Base-by-base conservation (phyloP, 2,797 vertebrate genomes). In the Vireo griseus region DNA sequence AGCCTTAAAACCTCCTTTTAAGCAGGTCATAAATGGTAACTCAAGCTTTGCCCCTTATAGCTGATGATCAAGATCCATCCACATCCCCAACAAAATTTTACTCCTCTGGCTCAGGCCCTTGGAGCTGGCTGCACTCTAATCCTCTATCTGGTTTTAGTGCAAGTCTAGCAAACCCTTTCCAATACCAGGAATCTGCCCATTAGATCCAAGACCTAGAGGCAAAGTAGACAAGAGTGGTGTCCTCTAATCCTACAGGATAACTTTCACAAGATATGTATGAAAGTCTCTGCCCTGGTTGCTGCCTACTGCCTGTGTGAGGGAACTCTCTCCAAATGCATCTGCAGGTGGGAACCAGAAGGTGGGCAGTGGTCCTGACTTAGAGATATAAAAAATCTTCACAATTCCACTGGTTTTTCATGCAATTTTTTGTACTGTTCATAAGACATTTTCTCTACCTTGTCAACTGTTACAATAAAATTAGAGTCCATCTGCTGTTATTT, bases 321-420 rank as follows among this genome's bases (percentile, higher is more conserved):
- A 33, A 54, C 15, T 42, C 47, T 78, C 72, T 65, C 63, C 37
- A 55, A 20, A 7, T 6, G 3, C 0, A 0, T 10, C 9, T 26
- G 13, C 45, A 29, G 13, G 6, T 33, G n/a, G 47, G 40, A 90
- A 80, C 25, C 26, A 61, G 37, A 78, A 75, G 35, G 10, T 13
- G 13, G 17, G 42, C 24, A 77, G 11, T 16, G 8, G 3, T 22
- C 21, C 55, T 75, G 31, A 55, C 22, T 48, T 39, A 44, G 5
- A 78, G 28, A 39, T 16, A 31, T 45, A 37, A 24, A 78, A 69
- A 69, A 42, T 25, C 17, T 29, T 59, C 44, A 29, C 28, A 18
- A 7, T 66, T 62, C 20, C 48, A 26, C 20, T 47, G 17, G 4
- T 26, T 79, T 91, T 69, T 22, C 8, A 2, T 44, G 37, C 18